Evolutionary conservation across 1,140 invertebrate genomes (phyloP), one percentile per base, ranked within the genome.

Genomic region (Galendromus occidentalis): DNA sequence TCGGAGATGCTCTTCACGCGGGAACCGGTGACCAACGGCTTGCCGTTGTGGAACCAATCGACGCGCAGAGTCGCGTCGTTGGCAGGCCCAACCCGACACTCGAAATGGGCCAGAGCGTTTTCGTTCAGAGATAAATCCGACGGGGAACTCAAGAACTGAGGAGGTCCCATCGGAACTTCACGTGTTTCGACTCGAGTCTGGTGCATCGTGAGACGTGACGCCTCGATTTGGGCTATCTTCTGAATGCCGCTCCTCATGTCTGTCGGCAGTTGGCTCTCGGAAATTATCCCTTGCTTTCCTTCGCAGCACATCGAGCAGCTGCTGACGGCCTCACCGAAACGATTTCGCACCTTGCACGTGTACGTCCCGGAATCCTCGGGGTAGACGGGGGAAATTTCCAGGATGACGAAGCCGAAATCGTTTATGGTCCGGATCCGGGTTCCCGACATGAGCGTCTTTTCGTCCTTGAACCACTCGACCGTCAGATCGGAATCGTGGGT

Each of bases 31-130:
- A 71, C 82, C 47, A 94, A 78, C 9, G 88, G 82, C 78, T 92
- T 90, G 39, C 91, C 91, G 75, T 96, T 93, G 70, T 94, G 90
- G 82, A 85, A 95, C 91, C 91, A 96, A 77, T 95, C 91, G 17
- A 96, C 88, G 69, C 85, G 81, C 85, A 95, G 86, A 66, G 85
- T 88, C 0, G 87, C 86, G 77, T 95, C 91, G 71, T 89, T 88
- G 7, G 91, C 82, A n/a, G 91, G 91, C 65, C 84, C 82, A 22
- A 94, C 76, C 44, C 87, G 83, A 69, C 88, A 91, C 77, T 95
- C 91, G 70, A 95, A 91, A 75, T 94, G 91, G 67, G 90, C 89
- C 55, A 91, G 77, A 9, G 85, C 84, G 71, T 93, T 93, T 78
- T 96, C 92, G 14, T 80, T 78, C n/a, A 95, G 76, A 17, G 83